These are phyloP conservation scores for Thermophis baileyi DNA, from an alignment of 2,113 vertebrate species.

Conservation along the genomic window DNA sequence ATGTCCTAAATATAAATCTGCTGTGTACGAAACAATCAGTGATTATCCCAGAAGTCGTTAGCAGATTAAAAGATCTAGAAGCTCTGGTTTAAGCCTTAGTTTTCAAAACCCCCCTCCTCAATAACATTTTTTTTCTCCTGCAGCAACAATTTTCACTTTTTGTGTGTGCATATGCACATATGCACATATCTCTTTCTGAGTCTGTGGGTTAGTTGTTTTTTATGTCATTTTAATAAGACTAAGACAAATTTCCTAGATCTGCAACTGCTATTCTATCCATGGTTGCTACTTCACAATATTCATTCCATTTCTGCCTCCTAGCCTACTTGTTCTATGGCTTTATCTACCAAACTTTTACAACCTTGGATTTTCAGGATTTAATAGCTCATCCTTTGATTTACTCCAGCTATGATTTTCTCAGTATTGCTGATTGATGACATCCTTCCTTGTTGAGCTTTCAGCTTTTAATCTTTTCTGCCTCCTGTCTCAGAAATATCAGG, in stretches of 20 bases:
- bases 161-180: background rate
- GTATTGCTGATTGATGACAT: background rate
- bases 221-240: background rate
- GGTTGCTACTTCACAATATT: background rate
- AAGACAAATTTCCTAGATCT: background rate
- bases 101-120: constrained; percentile 1
- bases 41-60: constrained; percentile 12
- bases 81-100: constrained; percentile 1
- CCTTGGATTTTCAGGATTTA: background rate
- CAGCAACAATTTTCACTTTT: background rate
- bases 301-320: constrained; percentile 3
- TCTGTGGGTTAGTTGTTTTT: constrained; percentile 6
- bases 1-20: constrained; percentile 19
- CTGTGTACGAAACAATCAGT: background rate
- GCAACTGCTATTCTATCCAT: background rate
- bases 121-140: background rate
- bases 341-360: background rate
- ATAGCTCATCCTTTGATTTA: constrained; percentile 1
- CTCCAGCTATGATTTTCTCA: background rate
- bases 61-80: constrained; percentile 18
- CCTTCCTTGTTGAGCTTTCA: background rate
- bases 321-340: background rate
- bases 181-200: background rate
- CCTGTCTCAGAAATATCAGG: background rate
- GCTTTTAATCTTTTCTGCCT: constrained; percentile 4